Percentiles rank a stretch among this genome's conserved stretches.
These are phyloP conservation scores for Flabesymbios commensalis DNA, from an alignment of 2,888 invertebrate genomes.

Conservation along the genomic window DNA sequence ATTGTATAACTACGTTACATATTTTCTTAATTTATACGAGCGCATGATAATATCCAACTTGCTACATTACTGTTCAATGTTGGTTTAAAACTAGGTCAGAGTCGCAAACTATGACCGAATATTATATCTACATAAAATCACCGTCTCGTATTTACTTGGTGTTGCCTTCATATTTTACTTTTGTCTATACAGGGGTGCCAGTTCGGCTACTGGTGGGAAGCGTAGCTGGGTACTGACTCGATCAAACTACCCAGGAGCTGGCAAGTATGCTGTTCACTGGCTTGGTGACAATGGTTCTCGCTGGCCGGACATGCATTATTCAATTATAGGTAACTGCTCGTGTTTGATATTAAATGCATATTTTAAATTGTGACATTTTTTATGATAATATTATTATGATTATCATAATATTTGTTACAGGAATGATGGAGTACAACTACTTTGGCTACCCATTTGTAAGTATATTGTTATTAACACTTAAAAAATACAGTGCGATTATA, in stretches of 20 bases:
- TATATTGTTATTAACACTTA: constrained; percentile 10
- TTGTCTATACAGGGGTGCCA: constrained; percentile 15
- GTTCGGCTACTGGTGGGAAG: constrained; percentile 44
- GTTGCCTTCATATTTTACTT: not conserved
- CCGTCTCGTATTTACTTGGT: too few relatives aligned
- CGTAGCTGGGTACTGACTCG: constrained; percentile 67
- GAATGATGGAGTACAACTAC: constrained; percentile 72
- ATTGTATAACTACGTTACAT: too few relatives aligned
- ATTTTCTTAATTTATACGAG: too few relatives aligned
- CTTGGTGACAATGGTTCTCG: constrained; percentile 54
- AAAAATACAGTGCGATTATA: too few relatives aligned
- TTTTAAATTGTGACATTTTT: not conserved
- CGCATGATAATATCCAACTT: too few relatives aligned
- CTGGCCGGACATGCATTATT: constrained; percentile 58
- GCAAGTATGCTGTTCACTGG: constrained; percentile 54
- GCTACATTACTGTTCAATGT: too few relatives aligned
- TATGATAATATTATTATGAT: not conserved
- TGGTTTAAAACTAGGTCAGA: too few relatives aligned
- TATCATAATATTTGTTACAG: constrained; percentile 22
- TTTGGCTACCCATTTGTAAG: constrained; percentile 77
- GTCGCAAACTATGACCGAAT: too few relatives aligned
- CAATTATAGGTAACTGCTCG: constrained; percentile 63
- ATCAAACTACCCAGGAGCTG: constrained; percentile 56
- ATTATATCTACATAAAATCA: too few relatives aligned
- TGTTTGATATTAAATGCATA: not conserved